phyloP scores from a whole-genome alignment of 2,797 vertebrate species.

The Falco rusticolus region DNA sequence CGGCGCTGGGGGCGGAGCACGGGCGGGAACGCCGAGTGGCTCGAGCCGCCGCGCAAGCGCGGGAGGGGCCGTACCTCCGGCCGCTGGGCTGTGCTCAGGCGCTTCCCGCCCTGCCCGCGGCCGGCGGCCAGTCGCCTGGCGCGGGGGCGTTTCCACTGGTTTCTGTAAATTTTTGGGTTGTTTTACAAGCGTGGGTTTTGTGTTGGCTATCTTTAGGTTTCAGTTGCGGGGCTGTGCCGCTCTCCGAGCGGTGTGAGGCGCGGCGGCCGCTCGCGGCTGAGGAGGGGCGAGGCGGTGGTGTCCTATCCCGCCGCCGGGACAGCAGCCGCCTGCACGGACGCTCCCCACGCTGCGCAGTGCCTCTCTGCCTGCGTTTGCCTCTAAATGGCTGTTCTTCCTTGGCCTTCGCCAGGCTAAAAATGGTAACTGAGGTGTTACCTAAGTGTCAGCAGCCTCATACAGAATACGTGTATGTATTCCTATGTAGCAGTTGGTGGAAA shows the following conservation, averaged over 20 bases:
- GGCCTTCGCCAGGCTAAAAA: neutral
- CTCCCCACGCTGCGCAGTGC: rapidly evolving
- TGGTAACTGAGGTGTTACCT: rapidly evolving
- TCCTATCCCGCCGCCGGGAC: rapidly evolving
- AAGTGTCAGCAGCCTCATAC: neutral
- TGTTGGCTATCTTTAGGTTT: rapidly evolving
- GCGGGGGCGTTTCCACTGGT: rapidly evolving
- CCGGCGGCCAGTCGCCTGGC: rapidly evolving
- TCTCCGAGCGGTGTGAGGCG: neutral
- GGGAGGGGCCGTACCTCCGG: rapidly evolving
- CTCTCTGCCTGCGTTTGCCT: rapidly evolving
- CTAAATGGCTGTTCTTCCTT: rapidly evolving
- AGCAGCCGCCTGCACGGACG: too few relatives aligned
- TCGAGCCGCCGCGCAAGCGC: neutral
- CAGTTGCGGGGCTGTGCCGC: rapidly evolving
- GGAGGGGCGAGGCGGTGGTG: rapidly evolving
- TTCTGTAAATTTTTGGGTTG: rapidly evolving
- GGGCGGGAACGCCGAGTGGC: rapidly evolving
- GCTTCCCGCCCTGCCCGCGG: rapidly evolving
- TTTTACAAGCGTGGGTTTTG: rapidly evolving
- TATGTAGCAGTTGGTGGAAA: rapidly evolving
- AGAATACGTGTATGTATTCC: rapidly evolving
- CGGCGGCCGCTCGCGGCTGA: neutral
- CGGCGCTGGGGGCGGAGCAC: rapidly evolving
- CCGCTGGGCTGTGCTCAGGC: rapidly evolving